Evolutionary conservation across 2,797 vertebrate species (phyloP).

Genomic region (Microctenopoma steveboyesi): DNA sequence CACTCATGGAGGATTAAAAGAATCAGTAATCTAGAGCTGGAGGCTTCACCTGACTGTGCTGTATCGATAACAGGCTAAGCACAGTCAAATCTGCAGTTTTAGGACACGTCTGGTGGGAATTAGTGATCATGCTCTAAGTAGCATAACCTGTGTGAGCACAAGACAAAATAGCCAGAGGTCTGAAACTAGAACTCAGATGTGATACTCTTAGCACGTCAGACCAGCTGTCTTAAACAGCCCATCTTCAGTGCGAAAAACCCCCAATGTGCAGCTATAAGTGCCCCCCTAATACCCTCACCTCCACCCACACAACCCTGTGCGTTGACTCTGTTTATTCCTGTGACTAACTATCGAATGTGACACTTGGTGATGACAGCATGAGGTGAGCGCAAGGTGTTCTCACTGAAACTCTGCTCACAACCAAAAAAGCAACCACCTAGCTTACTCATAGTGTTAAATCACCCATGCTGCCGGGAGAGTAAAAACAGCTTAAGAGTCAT

Average conservation of each 20-base stretch:
- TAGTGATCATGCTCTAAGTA: not conserved
- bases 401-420: conserved; percentile 15
- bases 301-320: conserved; percentile 68
- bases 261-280: conserved; percentile 42
- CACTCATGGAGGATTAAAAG: conserved; percentile 8
- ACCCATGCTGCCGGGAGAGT: conserved; percentile 67
- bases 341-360: conserved; percentile 83
- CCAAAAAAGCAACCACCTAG: conserved; percentile 13
- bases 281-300: not conserved
- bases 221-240: conserved; percentile 46
- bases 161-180: conserved; percentile 10
- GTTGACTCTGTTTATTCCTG: conserved; percentile 75
- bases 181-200: conserved; percentile 38
- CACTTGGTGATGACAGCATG: conserved; percentile 61
- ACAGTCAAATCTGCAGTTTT: not conserved
- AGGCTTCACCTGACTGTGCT: conserved; percentile 24
- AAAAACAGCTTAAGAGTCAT: conserved; percentile 59
- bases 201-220: conserved; percentile 44
- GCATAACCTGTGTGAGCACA: not conserved
- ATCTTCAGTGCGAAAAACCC: conserved; percentile 19
- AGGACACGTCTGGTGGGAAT: not conserved
- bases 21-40: conserved; percentile 15
- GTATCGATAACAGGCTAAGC: conserved; percentile 10
- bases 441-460: conserved; percentile 5
- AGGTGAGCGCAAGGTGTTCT: conserved; percentile 29